These are phyloP conservation scores for Lydus trimaculatus DNA, from an alignment of 2,888 invertebrate species.

Conservation along the genomic window DNA sequence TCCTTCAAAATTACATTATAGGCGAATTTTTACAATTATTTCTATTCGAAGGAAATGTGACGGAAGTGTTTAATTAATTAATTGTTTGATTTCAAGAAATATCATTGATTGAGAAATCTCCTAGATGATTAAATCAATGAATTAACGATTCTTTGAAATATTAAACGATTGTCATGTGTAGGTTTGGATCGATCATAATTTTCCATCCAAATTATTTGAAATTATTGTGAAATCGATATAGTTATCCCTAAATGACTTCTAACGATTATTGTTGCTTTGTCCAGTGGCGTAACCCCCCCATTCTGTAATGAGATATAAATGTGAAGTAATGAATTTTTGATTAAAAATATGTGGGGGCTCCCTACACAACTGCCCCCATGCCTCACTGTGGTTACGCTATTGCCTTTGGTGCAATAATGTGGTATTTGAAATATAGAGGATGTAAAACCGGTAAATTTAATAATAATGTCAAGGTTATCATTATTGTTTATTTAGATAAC, in stretches of 20 bases:
- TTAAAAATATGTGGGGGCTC: too few relatives aligned
- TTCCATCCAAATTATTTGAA: not conserved
- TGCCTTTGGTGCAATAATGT: not conserved
- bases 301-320: too few relatives aligned
- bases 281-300: too few relatives aligned
- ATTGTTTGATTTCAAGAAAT: not conserved
- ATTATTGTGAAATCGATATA: not conserved
- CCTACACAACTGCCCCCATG: too few relatives aligned
- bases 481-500: not conserved
- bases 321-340: too few relatives aligned
- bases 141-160: not conserved
- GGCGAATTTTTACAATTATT: not conserved
- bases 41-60: not conserved
- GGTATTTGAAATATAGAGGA: not conserved
- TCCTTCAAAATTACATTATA: not conserved
- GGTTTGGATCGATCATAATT: not conserved
- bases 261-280: not conserved
- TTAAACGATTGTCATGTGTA: not conserved
- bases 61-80: not conserved
- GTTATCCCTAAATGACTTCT: not conserved
- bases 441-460: not conserved
- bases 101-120: not conserved
- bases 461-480: not conserved
- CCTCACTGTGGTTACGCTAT: too few relatives aligned
- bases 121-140: not conserved